Conservation (phyloP, 2,888 invertebrate genomes). For the Leptinotarsa tumamoca region DNA sequence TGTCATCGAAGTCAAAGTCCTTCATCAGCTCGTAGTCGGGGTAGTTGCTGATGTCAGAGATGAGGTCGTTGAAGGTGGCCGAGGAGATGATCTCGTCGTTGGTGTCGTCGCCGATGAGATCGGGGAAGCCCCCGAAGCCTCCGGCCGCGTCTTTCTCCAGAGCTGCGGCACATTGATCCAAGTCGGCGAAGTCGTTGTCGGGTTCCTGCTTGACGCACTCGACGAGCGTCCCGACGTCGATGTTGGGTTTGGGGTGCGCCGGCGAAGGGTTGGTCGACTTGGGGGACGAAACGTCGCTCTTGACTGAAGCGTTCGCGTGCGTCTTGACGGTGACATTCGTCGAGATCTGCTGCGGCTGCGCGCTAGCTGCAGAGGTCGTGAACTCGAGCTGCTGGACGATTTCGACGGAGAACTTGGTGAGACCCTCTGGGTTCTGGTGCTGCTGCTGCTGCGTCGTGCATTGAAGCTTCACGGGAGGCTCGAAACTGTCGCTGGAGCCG, state of each 20-base stretch:
- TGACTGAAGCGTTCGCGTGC: constrained; percentile 76
- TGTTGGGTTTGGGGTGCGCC: constrained; percentile 63
- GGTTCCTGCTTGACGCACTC: constrained; percentile 77
- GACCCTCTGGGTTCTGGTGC: constrained; percentile 65
- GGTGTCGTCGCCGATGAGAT: constrained; percentile 86
- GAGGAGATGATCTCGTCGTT: constrained; percentile 81
- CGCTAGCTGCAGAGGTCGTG: constrained; percentile 87
- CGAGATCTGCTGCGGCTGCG: constrained; percentile 89
- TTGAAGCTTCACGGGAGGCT: constrained; percentile 83
- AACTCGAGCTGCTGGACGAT: constrained; percentile 93
- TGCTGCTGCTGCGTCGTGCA: constrained; percentile 71
- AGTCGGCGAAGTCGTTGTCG: constrained; percentile 87
- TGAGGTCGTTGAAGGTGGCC: constrained; percentile 86
- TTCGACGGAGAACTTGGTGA: constrained; percentile 88
- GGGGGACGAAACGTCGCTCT: constrained; percentile 71
- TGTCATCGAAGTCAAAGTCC: constrained; percentile 81
- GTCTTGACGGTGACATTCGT: constrained; percentile 93
- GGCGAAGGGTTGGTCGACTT: constrained; percentile 67
- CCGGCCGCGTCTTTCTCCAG: constrained; percentile 85
- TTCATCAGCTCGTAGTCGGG: constrained; percentile 77
- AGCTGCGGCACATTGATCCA: constrained; percentile 86
- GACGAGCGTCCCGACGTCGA: constrained; percentile 73
- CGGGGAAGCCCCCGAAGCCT: constrained; percentile 84
- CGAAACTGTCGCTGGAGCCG: constrained; percentile 68
- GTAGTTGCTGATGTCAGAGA: constrained; percentile 87